phyloP scores from a whole-genome alignment of 2,113 vertebrate species.

The Electrona antarctica region DNA sequence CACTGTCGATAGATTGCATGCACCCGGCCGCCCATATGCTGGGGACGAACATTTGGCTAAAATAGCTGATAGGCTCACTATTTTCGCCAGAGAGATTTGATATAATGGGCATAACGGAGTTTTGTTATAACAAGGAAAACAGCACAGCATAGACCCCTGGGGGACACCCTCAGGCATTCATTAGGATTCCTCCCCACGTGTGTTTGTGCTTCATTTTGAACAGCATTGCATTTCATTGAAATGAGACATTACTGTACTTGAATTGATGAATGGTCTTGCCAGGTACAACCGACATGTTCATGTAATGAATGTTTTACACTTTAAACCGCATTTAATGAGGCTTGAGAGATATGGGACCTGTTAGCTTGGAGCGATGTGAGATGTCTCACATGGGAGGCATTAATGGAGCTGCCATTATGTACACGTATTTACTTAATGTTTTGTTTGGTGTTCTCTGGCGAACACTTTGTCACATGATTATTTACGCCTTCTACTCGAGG shows the following conservation, averaged over 20 bases:
- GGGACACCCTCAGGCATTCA: too few species aligned
- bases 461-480: neutral
- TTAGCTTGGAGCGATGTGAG: constrained; percentile 24
- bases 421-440: neutral
- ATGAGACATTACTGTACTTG: neutral
- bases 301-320: constrained; percentile 13
- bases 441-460: constrained; percentile 18
- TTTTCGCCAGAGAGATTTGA: too few species aligned
- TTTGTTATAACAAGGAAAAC: too few species aligned
- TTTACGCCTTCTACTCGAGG: neutral
- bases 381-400: constrained; percentile 25
- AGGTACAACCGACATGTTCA: neutral
- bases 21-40: too few species aligned
- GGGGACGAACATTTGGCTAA: too few species aligned
- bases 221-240: neutral
- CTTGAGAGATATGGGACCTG: neutral
- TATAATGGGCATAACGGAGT: too few species aligned
- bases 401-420: constrained; percentile 17
- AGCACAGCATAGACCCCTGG: too few species aligned
- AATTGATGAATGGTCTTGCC: constrained; percentile 13
- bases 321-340: constrained; percentile 19
- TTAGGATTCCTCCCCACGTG: too few species aligned
- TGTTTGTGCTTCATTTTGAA: neutral
- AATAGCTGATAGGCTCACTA: too few species aligned
- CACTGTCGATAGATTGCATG: too few species aligned